These are phyloP conservation scores for Achatina immaculata DNA, from an alignment of 1,140 invertebrate genomes.

Conservation along the genomic window DNA sequence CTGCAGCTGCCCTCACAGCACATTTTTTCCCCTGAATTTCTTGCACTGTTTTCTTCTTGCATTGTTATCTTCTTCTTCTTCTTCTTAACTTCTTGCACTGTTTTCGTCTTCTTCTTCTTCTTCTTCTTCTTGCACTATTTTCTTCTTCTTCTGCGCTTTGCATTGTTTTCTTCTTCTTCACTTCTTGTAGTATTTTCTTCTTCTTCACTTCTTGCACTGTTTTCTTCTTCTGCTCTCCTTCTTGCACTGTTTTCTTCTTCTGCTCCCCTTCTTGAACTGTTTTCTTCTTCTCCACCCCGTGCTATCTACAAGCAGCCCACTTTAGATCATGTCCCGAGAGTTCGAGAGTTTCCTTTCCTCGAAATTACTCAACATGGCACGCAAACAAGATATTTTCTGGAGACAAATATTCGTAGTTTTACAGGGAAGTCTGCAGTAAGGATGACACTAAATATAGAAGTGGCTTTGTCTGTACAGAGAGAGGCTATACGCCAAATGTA, in stretches of 20 bases:
- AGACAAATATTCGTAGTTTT: too few species aligned
- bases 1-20: too few species aligned
- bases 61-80: slow-evolving; percentile 8
- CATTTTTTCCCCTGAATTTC: slow-evolving; percentile 7
- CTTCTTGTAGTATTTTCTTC: not conserved
- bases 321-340: too few species aligned
- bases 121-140: slow-evolving; percentile 1
- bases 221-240: not conserved
- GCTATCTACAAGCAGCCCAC: too few species aligned
- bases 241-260: not conserved
- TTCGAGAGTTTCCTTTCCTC: too few species aligned
- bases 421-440: too few species aligned
- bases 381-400: too few species aligned
- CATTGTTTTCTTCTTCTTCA: not conserved
- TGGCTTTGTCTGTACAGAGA: too few species aligned
- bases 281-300: too few species aligned
- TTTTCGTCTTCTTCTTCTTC: not conserved
- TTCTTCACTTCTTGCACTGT: slow-evolving; percentile 72
- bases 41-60: not conserved
- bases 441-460: too few species aligned
- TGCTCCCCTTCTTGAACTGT: not conserved
- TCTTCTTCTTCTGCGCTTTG: not conserved
- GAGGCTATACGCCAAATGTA: too few species aligned
- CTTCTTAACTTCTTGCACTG: slow-evolving; percentile 7
- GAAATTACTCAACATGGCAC: too few species aligned